Percentiles rank a stretch among this genome's conserved stretches.
Evolutionary conservation across 2,113 vertebrate genomes (phyloP).

Genomic region (Taxidea taxus): DNA sequence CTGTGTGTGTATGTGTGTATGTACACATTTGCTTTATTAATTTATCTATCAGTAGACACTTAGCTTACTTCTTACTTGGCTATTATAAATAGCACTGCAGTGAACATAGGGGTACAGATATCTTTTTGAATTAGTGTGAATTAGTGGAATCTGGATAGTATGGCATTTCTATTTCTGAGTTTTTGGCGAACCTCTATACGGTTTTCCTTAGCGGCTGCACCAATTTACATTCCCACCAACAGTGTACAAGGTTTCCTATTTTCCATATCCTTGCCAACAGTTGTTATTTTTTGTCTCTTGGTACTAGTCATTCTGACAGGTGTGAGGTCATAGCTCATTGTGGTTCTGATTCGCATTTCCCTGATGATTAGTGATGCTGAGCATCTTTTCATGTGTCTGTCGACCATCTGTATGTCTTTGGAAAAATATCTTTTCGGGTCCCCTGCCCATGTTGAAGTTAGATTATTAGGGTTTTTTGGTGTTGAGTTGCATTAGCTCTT

Average conservation of each 20-base stretch:
- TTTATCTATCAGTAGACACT: neutral
- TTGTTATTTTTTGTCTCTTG: neutral
- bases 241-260: neutral
- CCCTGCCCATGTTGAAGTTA: neutral
- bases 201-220: neutral
- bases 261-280: neutral
- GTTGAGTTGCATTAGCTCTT: neutral
- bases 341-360: neutral
- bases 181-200: neutral
- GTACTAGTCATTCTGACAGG: neutral
- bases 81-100: neutral
- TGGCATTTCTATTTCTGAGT: neutral
- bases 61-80: neutral
- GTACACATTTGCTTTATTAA: neutral
- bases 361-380: neutral
- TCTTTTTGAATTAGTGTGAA: neutral
- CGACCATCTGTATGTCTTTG: neutral
- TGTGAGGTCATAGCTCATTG: neutral
- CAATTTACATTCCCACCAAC: neutral
- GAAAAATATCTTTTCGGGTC: neutral
- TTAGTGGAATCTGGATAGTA: neutral
- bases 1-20: neutral
- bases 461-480: neutral
- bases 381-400: neutral
- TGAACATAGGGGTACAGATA: neutral